phyloP scores from a whole-genome alignment of 2,797 vertebrate genomes.

The Bryconaethiops microstoma region DNA sequence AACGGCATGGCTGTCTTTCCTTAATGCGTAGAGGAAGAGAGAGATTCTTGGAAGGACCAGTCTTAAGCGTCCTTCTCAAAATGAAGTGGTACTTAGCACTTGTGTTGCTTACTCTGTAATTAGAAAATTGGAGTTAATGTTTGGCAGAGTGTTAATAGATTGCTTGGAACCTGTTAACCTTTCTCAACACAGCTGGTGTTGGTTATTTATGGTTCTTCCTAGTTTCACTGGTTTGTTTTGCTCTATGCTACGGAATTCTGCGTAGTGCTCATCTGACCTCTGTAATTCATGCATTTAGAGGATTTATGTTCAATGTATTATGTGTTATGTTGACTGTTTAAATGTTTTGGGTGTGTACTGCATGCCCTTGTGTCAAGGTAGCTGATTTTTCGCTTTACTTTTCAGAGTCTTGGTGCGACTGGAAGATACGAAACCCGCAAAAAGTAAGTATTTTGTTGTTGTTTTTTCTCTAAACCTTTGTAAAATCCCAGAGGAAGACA shows the following conservation, averaged over 20 bases:
- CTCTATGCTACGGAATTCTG: conserved; percentile 22
- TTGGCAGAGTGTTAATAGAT: conserved; percentile 19
- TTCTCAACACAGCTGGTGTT: conserved; percentile 4
- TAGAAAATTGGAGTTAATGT: conserved; percentile 36
- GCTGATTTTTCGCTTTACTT: conserved; percentile 13
- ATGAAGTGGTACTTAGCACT: conserved; percentile 29
- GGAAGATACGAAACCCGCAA: conserved; percentile 72
- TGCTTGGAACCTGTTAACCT: conserved; percentile 32
- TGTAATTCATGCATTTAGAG: neutral
- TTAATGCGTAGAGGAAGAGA: conserved; percentile 19
- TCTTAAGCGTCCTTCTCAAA: conserved; percentile 11
- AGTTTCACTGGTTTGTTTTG: conserved; percentile 8
- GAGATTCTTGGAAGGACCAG: conserved; percentile 15
- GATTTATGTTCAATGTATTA: neutral
- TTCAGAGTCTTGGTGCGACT: conserved; percentile 68
- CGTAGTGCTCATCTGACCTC: neutral
- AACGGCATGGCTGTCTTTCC: conserved; percentile 53
- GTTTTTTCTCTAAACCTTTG: conserved; percentile 18
- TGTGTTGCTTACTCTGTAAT: conserved; percentile 40
- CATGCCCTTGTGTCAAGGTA: conserved; percentile 1
- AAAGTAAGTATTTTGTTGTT: conserved; percentile 70
- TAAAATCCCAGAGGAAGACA: neutral
- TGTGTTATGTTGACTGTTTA: neutral
- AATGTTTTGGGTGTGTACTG: neutral
- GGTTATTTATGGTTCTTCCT: conserved; percentile 24